Percentiles rank a stretch among this genome's conserved stretches.
Evolutionary conservation across 2,113 vertebrate species (phyloP).

Genomic region (Aptenodytes patagonicus): DNA sequence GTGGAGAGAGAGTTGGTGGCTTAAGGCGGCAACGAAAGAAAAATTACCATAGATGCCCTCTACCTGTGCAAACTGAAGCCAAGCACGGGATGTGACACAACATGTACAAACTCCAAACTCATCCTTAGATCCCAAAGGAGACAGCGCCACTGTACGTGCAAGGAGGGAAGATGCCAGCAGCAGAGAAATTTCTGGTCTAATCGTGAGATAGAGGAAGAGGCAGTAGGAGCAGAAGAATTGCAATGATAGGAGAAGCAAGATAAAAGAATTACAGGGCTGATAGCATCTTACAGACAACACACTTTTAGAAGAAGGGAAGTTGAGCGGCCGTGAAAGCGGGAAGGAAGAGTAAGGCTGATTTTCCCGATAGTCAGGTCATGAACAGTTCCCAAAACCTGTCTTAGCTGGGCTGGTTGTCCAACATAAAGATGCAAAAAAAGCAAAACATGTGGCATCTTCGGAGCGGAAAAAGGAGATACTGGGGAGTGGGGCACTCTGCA

Average conservation of each 20-base stretch:
- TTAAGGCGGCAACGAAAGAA: background rate
- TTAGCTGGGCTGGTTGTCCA: background rate
- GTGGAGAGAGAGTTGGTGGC: background rate
- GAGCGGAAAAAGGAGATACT: background rate
- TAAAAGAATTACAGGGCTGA: background rate
- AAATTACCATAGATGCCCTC: background rate
- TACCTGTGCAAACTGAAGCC: constrained; percentile 17
- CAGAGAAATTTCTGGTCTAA: background rate
- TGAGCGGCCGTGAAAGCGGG: background rate
- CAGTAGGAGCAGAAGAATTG: background rate
- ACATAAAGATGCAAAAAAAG: constrained; percentile 3
- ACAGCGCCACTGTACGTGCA: background rate
- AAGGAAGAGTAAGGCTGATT: constrained; percentile 47
- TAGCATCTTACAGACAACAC: background rate
- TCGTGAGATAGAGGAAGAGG: background rate
- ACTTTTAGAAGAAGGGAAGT: constrained; percentile 29
- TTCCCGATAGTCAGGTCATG: constrained; percentile 40
- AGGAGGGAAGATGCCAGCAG: background rate
- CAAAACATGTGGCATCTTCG: background rate
- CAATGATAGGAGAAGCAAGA: constrained; percentile 18
- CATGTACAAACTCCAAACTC: background rate
- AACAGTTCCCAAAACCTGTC: constrained; percentile 30
- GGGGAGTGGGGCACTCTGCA: background rate
- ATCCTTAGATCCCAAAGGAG: constrained; percentile 36
- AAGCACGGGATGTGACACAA: constrained; percentile 26